Evolutionary conservation across 1,140 invertebrate genomes (phyloP), one percentile per base, ranked within the genome.

Genomic region (Aporrectodea caliginosa): DNA sequence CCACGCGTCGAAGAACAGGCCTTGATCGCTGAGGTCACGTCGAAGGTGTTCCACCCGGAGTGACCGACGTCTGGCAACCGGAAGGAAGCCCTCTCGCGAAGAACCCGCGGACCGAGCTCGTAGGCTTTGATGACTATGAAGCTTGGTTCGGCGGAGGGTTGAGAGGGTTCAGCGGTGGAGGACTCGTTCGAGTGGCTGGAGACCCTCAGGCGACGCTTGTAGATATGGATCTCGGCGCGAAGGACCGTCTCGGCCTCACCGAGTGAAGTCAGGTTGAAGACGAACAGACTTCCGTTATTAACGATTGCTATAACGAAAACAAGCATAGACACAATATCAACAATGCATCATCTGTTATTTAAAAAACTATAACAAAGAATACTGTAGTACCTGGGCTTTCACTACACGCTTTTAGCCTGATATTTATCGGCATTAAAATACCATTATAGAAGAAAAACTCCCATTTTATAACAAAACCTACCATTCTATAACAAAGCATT

Each of bases 191-290:
- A 70, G 30, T n/a, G 77, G 82, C 43, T 80, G 82, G n/a, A 80
- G 78, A 79, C 83, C 84, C 32, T 35, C 34, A 1, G 68, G 29
- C 34, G 27, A 69, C 84, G 83, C 83, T 84, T 85, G 83, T 83
- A 87, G 29, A 89, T 74, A 82, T 88, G 88, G 31, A 89, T 84
- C 81, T 89, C 86, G 32, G 86, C 88, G 72, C 84, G 83, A 16
- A 88, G 79, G 14, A 88, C 81, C 69, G 82, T 81, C 81, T 88
- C 87, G 0, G 83, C 82, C 1, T 84, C 76, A 68, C 79, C 73
- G 1, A 89, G 77, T 0, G 87, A 86, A 12, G 84, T 84, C 75
- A 89, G 78, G 80, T 89, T 89, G 82, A 88, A 89, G 14, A 88
- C 79, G 75, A 88, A 86, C 85, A 87, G 86, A 1, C 81, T 74